A percentile compares a stretch with the other conserved stretches of the same genome.
phyloP scores from a whole-genome alignment of 2,113 vertebrate genomes.

The Plecotus auritus region DNA sequence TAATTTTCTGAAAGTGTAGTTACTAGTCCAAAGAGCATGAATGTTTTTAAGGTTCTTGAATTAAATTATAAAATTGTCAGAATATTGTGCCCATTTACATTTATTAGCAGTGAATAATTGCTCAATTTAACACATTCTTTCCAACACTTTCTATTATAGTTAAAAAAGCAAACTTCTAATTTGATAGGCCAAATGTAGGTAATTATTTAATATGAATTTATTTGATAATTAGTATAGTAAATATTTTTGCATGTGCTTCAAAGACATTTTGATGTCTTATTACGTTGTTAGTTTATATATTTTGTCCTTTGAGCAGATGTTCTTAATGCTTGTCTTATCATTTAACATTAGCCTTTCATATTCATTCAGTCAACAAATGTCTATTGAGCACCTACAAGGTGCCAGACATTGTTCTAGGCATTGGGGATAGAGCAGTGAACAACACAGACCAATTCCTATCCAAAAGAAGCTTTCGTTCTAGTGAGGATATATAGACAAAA shows the following conservation, averaged over 20 bases:
- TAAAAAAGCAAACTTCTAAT: neutral
- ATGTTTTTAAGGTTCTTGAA: neutral
- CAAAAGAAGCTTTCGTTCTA: neutral
- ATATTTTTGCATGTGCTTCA: neutral
- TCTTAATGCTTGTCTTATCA: neutral
- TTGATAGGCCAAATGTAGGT: neutral
- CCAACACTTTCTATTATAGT: neutral
- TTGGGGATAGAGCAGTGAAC: neutral
- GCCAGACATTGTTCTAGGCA: neutral
- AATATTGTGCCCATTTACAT: neutral
- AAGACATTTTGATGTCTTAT: neutral
- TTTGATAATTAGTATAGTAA: neutral
- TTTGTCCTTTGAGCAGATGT: neutral
- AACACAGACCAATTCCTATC: neutral
- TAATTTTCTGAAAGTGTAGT: neutral
- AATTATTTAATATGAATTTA: neutral
- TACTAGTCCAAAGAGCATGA: neutral
- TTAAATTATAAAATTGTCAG: slow-evolving; percentile 9
- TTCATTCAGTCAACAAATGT: neutral
- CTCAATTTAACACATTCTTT: neutral
- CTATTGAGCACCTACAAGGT: neutral
- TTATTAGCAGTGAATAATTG: neutral
- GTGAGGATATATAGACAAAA: neutral
- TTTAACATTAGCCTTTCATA: neutral
- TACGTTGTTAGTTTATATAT: neutral